Conservation (phyloP, 2,113 vertebrate genomes). For the Heliornis fulica region DNA sequence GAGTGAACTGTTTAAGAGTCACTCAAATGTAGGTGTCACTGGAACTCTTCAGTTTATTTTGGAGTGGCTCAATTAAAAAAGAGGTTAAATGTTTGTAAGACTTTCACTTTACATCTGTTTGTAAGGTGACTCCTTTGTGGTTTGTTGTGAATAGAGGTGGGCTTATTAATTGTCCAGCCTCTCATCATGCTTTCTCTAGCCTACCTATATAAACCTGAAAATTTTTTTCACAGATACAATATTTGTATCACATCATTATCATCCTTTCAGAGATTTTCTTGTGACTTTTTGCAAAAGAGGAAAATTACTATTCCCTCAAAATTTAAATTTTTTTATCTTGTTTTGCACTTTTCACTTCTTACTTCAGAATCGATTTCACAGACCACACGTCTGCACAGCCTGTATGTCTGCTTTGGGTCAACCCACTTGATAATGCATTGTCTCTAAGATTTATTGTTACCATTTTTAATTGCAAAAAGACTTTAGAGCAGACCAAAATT, state of each 20-base stretch:
- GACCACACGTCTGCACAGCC: neutral
- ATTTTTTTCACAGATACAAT: neutral
- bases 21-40: neutral
- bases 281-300: neutral
- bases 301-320: neutral
- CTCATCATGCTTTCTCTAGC: neutral
- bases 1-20: neutral
- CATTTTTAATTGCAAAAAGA: neutral
- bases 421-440: neutral
- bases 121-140: neutral
- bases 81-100: neutral
- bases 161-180: neutral
- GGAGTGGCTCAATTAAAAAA: neutral
- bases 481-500: neutral
- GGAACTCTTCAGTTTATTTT: neutral
- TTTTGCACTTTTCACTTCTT: neutral
- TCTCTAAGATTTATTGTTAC: neutral
- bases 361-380: neutral
- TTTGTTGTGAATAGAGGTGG: neutral
- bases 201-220: neutral
- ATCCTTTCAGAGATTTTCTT: neutral
- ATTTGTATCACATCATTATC: neutral
- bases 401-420: neutral
- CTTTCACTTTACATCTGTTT: neutral
- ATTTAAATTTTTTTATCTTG: neutral